These are phyloP conservation scores for Harpagifer antarcticus DNA, from an alignment of 2,797 vertebrate species.

Conservation along the genomic window DNA sequence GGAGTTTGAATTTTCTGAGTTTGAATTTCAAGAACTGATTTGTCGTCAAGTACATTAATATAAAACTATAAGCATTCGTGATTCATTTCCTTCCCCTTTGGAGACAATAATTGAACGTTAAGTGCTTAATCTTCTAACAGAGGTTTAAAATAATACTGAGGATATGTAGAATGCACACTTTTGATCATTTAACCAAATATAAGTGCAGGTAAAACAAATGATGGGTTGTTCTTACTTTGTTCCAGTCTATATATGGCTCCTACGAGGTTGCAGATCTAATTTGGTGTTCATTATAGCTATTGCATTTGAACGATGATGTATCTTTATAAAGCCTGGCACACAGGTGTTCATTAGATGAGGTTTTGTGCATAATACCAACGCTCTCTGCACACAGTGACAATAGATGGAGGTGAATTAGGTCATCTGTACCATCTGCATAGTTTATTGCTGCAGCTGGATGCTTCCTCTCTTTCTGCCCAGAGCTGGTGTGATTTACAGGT, in stretches of 20 bases:
- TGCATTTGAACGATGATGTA: constrained; percentile 46
- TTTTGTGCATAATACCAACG: constrained; percentile 41
- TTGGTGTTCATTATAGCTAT: constrained; percentile 47
- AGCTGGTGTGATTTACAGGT: constrained; percentile 65
- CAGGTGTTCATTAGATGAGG: constrained; percentile 42
- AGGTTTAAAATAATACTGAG: background rate
- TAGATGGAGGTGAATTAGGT: constrained; percentile 45
- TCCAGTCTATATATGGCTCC: constrained; percentile 32
- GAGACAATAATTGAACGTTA: background rate
- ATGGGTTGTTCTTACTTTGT: constrained; percentile 11
- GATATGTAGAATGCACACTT: background rate
- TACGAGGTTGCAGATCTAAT: constrained; percentile 45
- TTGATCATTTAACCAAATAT: constrained; percentile 3
- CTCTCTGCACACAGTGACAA: constrained; percentile 34
- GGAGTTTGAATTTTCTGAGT: too few relatives aligned
- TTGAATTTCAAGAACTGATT: constrained; percentile 24
- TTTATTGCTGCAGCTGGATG: constrained; percentile 52
- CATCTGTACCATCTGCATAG: constrained; percentile 53
- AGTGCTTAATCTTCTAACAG: background rate
- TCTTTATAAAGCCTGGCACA: constrained; percentile 38
- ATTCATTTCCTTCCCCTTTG: background rate
- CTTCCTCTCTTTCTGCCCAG: constrained; percentile 46
- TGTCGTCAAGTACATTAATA: constrained; percentile 16
- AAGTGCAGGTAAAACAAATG: constrained; percentile 20
- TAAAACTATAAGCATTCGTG: constrained; percentile 3